These are phyloP conservation scores for Cactoblastis cactorum DNA, from an alignment of 2,888 invertebrate species.

Conservation along the genomic window DNA sequence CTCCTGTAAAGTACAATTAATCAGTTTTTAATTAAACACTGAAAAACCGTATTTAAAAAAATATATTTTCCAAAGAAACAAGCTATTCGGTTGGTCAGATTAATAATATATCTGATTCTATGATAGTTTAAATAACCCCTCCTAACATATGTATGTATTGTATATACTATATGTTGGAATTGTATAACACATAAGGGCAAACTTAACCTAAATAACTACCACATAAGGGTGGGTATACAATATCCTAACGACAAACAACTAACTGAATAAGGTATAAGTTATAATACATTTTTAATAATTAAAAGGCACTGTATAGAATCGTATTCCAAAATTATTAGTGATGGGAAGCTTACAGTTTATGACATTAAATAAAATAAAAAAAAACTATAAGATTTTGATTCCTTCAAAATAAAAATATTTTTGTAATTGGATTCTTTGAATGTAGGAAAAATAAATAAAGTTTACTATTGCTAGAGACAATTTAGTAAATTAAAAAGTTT, in stretches of 20 bases:
- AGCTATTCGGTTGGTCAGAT: too few species aligned
- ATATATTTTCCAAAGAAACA: too few species aligned
- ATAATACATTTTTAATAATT: constrained; percentile 46
- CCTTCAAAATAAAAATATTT: too few species aligned
- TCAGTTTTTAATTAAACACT: too few species aligned
- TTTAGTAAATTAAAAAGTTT: too few species aligned
- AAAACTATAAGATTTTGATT: too few species aligned
- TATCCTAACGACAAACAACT: constrained; percentile 17
- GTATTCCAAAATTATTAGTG: constrained; percentile 34
- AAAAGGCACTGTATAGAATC: constrained; percentile 63
- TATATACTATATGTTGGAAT: not conserved
- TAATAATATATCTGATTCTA: not conserved
- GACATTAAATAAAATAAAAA: too few species aligned
- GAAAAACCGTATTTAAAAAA: not conserved
- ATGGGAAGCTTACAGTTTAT: constrained; percentile 24
- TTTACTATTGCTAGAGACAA: too few species aligned
- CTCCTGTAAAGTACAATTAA: too few species aligned
- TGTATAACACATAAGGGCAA: constrained; percentile 6
- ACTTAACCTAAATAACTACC: constrained; percentile 3
- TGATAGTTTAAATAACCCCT: not conserved
- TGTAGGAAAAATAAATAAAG: too few species aligned
- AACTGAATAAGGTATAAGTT: constrained; percentile 24
- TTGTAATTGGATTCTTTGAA: too few species aligned
- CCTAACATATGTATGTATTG: not conserved
- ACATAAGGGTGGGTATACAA: constrained; percentile 12